Conservation (phyloP, 1,140 invertebrate species). For the Conopomorpha cramerella region DNA sequence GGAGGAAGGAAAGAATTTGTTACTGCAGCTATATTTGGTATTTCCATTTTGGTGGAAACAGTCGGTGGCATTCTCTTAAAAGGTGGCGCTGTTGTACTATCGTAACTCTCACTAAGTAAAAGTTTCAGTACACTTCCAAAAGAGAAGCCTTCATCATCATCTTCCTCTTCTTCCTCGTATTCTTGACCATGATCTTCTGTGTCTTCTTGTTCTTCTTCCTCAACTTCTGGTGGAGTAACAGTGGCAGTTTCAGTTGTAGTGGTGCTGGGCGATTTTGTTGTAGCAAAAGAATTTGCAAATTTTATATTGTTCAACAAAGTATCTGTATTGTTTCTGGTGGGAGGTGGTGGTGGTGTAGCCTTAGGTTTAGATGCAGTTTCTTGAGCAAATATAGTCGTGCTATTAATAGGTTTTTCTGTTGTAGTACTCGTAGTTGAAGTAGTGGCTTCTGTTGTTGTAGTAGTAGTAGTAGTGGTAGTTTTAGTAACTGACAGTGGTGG, state of each 20-base stretch:
- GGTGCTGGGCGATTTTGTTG: background rate
- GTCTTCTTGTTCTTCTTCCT: slow-evolving; percentile 9
- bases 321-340: too few species aligned
- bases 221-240: slow-evolving; percentile 3
- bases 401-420: too few species aligned
- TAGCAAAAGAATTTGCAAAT: too few species aligned
- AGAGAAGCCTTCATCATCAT: slow-evolving; percentile 59
- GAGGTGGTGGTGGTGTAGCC: background rate
- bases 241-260: slow-evolving; percentile 4
- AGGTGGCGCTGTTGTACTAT: slow-evolving; percentile 22
- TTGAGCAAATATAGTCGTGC: too few species aligned
- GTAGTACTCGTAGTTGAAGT: too few species aligned
- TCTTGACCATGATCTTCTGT: slow-evolving; percentile 14
- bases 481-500: too few species aligned
- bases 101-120: slow-evolving; percentile 54
- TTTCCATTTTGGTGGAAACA: slow-evolving; percentile 12
- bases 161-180: slow-evolving; percentile 35
- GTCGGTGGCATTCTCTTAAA: slow-evolving; percentile 12
- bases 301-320: too few species aligned
- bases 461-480: slow-evolving; percentile 11
- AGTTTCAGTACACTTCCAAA: slow-evolving; percentile 63
- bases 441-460: slow-evolving; percentile 11
- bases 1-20: too few species aligned
- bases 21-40: too few species aligned
- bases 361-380: background rate